phyloP scores from a whole-genome alignment of 1,140 invertebrate genomes.

The Heliconius hewitsoni region DNA sequence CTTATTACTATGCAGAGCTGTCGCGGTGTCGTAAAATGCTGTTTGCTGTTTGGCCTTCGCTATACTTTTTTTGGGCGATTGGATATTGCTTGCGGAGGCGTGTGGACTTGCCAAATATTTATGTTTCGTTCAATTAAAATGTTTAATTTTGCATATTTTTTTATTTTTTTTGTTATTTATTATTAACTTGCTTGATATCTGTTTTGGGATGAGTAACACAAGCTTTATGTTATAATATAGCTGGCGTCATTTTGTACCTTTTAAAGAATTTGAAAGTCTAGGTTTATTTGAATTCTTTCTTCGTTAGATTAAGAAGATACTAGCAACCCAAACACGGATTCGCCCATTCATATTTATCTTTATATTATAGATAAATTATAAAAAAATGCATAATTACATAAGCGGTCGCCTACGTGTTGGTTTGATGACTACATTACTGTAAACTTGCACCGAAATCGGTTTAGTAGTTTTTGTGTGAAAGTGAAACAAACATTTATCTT shows the following conservation, averaged over 20 bases:
- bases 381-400: no score
- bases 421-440: no score
- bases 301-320: no score
- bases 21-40: slow-evolving; percentile 5
- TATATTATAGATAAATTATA: no score
- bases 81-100: background rate
- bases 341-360: no score
- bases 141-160: background rate
- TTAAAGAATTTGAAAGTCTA: background rate
- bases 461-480: no score
- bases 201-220: background rate
- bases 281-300: no score
- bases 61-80: slow-evolving; percentile 8
- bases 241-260: background rate
- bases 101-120: background rate
- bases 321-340: no score
- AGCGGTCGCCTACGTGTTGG: no score
- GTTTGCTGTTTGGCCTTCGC: slow-evolving; percentile 8
- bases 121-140: background rate
- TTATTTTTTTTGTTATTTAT: background rate
- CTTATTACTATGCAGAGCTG: slow-evolving; percentile 6
- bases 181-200: background rate
- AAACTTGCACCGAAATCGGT: no score
- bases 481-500: no score
- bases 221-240: background rate